Percentiles rank a stretch among this genome's conserved stretches.
Conservation (phyloP, 2,113 vertebrate species). For the Glaucidium brasilianum region DNA sequence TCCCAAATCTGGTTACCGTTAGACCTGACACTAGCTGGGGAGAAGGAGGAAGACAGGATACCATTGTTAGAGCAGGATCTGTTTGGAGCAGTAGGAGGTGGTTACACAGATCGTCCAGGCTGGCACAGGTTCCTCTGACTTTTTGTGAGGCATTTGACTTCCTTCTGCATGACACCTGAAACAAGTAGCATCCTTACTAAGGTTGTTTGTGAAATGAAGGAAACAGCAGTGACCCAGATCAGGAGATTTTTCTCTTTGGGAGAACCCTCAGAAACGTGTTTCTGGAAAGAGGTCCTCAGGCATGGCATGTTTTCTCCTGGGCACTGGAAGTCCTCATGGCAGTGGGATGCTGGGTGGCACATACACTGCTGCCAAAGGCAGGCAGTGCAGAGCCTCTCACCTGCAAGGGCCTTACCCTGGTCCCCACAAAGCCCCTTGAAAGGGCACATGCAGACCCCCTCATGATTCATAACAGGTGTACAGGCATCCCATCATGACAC, state of each 20-base stretch:
- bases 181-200: background rate
- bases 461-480: background rate
- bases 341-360: background rate
- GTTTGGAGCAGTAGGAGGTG: background rate
- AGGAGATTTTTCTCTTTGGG: background rate
- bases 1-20: background rate
- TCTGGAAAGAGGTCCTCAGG: background rate
- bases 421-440: background rate
- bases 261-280: background rate
- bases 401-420: background rate
- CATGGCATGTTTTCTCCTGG: rapidly evolving
- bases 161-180: background rate
- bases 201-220: background rate
- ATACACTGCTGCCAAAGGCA: rapidly evolving
- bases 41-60: background rate
- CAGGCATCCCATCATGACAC: background rate
- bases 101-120: background rate
- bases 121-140: background rate
- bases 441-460: rapidly evolving
- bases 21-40: background rate
- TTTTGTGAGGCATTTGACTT: background rate
- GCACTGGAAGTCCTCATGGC: background rate
- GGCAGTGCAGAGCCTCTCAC: background rate
- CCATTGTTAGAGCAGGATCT: background rate
- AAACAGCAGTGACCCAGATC: background rate